Base-by-base conservation (phyloP, 2,888 invertebrate genomes). In the Cheilosia soror region DNA sequence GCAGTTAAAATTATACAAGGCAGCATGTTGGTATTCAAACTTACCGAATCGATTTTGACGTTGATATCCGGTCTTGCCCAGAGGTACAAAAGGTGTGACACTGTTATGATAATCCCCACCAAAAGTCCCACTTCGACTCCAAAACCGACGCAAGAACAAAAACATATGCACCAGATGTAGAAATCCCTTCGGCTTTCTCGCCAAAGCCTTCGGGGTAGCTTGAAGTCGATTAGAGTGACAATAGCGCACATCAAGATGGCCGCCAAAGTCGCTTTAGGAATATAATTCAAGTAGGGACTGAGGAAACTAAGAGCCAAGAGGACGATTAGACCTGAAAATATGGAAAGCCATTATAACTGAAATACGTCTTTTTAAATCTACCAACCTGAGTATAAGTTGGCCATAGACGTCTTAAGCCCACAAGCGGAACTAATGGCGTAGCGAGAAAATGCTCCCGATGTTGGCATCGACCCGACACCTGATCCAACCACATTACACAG, bases 401-500 rank as follows among this genome's bases (percentile, higher is more conserved):
- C 92, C 90, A 97, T 94, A 7, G 98, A 97, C 1, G 97, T 96
- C 89, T 95, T 95, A 20, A 98, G 96, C 57, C 98, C 98, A 91
- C 97, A 97, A 72, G 96, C 96, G 89, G 96, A 95, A 90, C 96
- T 96, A 3, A 98, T 97, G 82, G 98, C 98, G 87, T 97, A 96
- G 89, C 97, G 94, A 0, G 96, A 96, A 92, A 97, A 97, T 47
- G 97, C 97, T 82, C 97, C 98, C 89, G 96, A 95, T 11, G 96
- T 95, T 37, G 98, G 98, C 95, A 98, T 97, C 5, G 98, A 96
- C 89, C 95, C 95, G 27, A 97, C 95, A 90, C 96, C 96, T 65
- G 97, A 95, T 44, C 98, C 98, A 87, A 96, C 92, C 86, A 97
- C 93, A 92, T 98, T 98, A 90, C 96, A 96, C 71, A 96, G 90